Percentiles rank a stretch among this genome's conserved stretches.
Evolutionary conservation across 2,888 invertebrate genomes (phyloP).

Genomic region (Boloria selene): DNA sequence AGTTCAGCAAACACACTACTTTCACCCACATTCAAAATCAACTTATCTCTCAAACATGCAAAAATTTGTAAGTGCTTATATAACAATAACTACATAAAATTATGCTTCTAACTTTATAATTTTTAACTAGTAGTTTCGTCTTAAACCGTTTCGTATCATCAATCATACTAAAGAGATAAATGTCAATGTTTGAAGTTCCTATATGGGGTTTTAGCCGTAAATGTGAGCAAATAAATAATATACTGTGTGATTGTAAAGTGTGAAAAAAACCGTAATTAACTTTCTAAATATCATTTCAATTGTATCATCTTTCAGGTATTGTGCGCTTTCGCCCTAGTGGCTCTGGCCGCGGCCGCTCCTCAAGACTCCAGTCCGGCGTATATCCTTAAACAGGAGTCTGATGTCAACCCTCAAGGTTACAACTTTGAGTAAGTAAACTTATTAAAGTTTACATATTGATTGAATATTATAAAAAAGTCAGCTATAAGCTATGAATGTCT

Average conservation of each 20-base stretch:
- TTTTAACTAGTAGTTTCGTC: too few relatives aligned
- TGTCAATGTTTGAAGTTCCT: too few relatives aligned
- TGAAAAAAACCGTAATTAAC: too few relatives aligned
- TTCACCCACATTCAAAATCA: slow-evolving; percentile 41
- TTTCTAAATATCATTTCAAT: not conserved
- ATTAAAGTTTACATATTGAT: too few relatives aligned
- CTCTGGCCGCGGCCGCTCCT: slow-evolving; percentile 58
- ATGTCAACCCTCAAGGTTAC: slow-evolving; percentile 64
- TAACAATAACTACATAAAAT: not conserved
- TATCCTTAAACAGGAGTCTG: slow-evolving; percentile 64
- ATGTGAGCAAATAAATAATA: too few relatives aligned
- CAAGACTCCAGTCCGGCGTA: slow-evolving; percentile 53
- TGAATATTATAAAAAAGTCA: too few relatives aligned
- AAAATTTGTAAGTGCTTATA: slow-evolving; percentile 60
- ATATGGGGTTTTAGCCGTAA: too few relatives aligned
- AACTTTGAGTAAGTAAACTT: slow-evolving; percentile 60
- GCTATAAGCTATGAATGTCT: too few relatives aligned
- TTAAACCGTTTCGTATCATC: too few relatives aligned
- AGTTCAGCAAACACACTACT: slow-evolving; percentile 47
- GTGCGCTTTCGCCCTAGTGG: slow-evolving; percentile 58
- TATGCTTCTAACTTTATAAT: too few relatives aligned
- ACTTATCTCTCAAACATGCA: slow-evolving; percentile 55
- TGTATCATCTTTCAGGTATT: slow-evolving; percentile 50
- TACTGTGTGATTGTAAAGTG: too few relatives aligned
- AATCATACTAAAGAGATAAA: too few relatives aligned